A percentile compares a stretch with the other conserved stretches of the same genome.
phyloP scores from a whole-genome alignment of 2,888 invertebrate genomes.

The Eupeodes luniger region DNA sequence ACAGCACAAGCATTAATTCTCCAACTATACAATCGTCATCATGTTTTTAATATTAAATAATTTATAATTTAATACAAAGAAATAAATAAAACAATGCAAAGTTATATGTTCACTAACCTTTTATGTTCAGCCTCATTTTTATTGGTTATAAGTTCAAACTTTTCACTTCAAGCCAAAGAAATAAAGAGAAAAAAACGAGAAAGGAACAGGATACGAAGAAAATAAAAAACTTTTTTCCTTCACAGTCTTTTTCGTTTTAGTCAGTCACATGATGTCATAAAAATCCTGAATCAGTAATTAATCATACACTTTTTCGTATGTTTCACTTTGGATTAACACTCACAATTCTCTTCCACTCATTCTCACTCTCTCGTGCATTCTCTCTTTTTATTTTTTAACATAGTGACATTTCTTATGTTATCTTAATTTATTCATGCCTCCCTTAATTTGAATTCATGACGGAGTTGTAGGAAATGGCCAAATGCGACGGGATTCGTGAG shows the following conservation, averaged over 20 bases:
- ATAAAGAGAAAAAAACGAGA: slow-evolving; percentile 5
- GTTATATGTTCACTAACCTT: slow-evolving; percentile 10
- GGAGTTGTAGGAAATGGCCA: slow-evolving; percentile 36
- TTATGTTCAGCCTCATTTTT: not conserved
- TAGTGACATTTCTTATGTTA: slow-evolving; percentile 54
- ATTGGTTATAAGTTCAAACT: not conserved
- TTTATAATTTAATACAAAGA: not conserved
- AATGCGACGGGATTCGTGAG: slow-evolving; percentile 2
- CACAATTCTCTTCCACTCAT: not conserved
- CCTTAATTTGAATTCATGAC: slow-evolving; percentile 67
- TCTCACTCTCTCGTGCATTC: slow-evolving; percentile 1
- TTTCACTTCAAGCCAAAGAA: slow-evolving; percentile 15
- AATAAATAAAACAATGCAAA: not conserved
- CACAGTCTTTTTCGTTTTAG: slow-evolving; percentile 51
- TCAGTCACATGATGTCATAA: slow-evolving; percentile 69
- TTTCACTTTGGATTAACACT: slow-evolving; percentile 25
- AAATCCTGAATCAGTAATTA: slow-evolving; percentile 69
- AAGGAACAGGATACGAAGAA: no score
- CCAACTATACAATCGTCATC: not conserved
- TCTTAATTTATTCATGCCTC: slow-evolving; percentile 72
- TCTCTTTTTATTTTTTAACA: not conserved
- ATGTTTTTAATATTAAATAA: not conserved
- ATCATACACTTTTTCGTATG: slow-evolving; percentile 68
- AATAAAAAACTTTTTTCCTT: not conserved
- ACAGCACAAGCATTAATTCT: not conserved